Evolutionary conservation across 2,797 vertebrate species (phyloP).

Genomic region (Gadopsis marmoratus): DNA sequence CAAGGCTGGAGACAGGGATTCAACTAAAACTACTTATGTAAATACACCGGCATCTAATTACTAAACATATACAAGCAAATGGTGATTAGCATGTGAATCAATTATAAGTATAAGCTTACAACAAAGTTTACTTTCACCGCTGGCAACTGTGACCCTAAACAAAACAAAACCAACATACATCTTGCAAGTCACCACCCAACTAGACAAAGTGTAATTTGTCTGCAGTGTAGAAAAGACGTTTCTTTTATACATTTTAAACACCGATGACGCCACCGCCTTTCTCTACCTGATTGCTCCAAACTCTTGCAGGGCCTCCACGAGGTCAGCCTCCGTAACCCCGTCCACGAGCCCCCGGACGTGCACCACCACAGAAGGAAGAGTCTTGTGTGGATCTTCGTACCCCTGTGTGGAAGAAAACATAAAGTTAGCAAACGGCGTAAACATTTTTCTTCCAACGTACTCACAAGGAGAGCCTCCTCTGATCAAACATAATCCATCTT

Average conservation of each 20-base stretch:
- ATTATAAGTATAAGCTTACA: no score
- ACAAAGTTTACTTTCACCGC: no score
- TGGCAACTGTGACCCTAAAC: no score
- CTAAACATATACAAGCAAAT: no score
- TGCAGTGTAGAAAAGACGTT: not conserved
- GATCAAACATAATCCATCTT: no score
- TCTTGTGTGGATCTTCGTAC: conserved; percentile 96
- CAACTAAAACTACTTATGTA: no score
- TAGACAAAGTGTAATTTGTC: not conserved
- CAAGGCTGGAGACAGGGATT: no score
- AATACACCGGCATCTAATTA: no score
- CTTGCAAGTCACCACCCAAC: no score
- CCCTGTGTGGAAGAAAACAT: conserved; percentile 78
- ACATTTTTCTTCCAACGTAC: no score
- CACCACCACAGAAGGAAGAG: conserved; percentile 94
- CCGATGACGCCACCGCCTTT: rapidly evolving
- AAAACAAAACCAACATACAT: not conserved
- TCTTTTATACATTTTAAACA: not conserved
- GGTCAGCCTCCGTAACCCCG: conserved; percentile 93
- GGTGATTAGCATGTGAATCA: no score
- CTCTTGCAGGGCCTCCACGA: conserved; percentile 95
- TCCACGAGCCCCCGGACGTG: conserved; percentile 95
- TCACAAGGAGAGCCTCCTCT: no score
- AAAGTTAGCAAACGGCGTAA: not conserved
- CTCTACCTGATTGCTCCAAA: conserved; percentile 95